These are phyloP conservation scores for Felis chaus DNA, from an alignment of 2,113 vertebrate species.

Conservation along the genomic window DNA sequence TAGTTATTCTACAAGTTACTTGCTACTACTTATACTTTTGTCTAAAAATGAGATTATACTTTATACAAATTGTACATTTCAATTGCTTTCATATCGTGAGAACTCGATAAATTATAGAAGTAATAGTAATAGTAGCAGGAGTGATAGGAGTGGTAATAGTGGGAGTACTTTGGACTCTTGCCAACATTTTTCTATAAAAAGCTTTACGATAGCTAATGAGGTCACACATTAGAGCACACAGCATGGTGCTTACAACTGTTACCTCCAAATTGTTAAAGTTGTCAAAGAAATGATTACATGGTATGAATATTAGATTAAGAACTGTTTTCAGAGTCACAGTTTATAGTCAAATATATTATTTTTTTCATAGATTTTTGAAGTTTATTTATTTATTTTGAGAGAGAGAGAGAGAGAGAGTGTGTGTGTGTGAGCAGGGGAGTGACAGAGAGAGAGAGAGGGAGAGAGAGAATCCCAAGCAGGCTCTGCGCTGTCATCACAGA, in stretches of 20 bases:
- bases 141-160: not conserved
- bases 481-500: too few species aligned
- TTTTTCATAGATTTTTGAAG: not conserved
- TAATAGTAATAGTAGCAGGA: not conserved
- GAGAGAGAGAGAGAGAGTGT: too few species aligned
- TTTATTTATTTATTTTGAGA: too few species aligned
- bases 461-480: too few species aligned
- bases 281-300: not conserved
- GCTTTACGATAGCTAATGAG: not conserved
- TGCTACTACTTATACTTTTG: not conserved
- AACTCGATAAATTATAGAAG: not conserved
- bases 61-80: not conserved
- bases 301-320: not conserved
- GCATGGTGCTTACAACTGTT: not conserved
- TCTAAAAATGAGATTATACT: not conserved
- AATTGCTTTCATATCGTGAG: not conserved
- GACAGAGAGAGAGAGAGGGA: too few species aligned
- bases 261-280: not conserved
- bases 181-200: not conserved
- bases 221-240: not conserved
- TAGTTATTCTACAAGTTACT: not conserved
- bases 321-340: not conserved
- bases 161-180: not conserved
- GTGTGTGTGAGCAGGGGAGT: too few species aligned
- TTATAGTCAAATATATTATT: not conserved